Evolutionary conservation across 2,113 vertebrate genomes (phyloP).

Genomic region (Megaptera novaeangliae): DNA sequence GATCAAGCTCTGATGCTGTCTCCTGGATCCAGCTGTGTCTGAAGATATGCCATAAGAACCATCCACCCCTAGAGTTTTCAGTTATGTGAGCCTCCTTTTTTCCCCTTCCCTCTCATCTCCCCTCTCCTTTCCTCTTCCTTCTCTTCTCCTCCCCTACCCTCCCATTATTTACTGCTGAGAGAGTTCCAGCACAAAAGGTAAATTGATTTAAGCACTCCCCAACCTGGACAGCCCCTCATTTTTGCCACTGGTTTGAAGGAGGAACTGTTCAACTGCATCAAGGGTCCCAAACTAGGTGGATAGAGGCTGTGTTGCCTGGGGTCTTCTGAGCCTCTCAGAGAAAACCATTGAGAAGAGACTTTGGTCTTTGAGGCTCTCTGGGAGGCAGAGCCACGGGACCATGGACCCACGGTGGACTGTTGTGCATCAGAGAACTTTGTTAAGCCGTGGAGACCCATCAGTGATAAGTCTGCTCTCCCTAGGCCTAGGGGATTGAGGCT

Average conservation of each 20-base stretch:
- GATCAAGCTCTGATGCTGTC: not conserved
- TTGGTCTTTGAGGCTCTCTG: not conserved
- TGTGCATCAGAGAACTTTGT: not conserved
- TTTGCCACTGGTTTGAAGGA: not conserved
- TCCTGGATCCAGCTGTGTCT: not conserved
- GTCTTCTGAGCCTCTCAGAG: not conserved
- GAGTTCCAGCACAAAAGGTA: not conserved
- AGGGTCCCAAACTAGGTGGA: not conserved
- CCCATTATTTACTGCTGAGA: not conserved
- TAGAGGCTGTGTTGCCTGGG: not conserved
- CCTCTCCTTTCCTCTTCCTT: not conserved
- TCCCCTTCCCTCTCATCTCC: no score
- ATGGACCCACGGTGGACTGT: not conserved
- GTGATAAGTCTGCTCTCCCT: not conserved
- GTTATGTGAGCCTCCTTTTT: not conserved
- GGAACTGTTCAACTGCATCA: not conserved
- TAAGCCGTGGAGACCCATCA: not conserved
- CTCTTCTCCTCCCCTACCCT: rapidly evolving
- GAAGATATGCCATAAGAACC: not conserved
- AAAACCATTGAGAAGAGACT: not conserved
- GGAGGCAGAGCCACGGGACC: not conserved
- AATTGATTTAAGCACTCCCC: not conserved
- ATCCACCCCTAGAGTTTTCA: not conserved
- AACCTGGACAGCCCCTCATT: not conserved
- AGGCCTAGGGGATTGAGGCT: not conserved